Conservation (phyloP, 1,140 invertebrate species). For the Drosophila saltans region DNA sequence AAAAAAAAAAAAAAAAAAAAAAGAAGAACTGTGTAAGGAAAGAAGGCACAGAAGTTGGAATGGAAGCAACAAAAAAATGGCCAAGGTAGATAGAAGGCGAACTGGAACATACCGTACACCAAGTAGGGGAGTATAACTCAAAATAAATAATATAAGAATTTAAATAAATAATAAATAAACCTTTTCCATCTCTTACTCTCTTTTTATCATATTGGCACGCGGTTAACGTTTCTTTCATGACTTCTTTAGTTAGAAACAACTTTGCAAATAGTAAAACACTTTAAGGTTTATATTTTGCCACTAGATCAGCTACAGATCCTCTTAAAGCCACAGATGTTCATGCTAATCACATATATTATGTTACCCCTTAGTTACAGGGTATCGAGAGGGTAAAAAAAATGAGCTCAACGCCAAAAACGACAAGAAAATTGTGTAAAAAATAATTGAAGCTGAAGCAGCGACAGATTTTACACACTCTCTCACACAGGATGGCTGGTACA, state of each 20-base stretch:
- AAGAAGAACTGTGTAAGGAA: slow-evolving; percentile 52
- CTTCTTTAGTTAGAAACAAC: no score
- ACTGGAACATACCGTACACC: neutral
- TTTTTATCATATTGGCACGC: no score
- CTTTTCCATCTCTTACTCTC: no score
- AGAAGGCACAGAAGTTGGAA: slow-evolving; percentile 30
- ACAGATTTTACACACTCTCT: slow-evolving; percentile 63
- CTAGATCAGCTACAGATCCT: no score
- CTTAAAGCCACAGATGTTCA: no score
- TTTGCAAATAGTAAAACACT: no score
- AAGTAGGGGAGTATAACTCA: no score
- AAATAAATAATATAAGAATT: neutral
- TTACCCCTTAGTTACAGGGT: neutral
- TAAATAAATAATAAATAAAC: neutral
- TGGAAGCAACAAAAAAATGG: slow-evolving; percentile 23
- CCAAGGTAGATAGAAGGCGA: slow-evolving; percentile 21
- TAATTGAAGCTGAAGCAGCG: slow-evolving; percentile 74
- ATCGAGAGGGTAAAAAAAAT: slow-evolving; percentile 34
- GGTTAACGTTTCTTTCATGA: no score
- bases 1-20: slow-evolving; percentile 31
- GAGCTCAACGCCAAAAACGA: slow-evolving; percentile 46
- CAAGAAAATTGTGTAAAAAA: slow-evolving; percentile 75
- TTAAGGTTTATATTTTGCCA: no score
- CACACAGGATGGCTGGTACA: slow-evolving; percentile 23
- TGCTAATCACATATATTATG: no score